Evolutionary conservation across 2,888 invertebrate species (phyloP).

Genomic region (Eudemis profundana): DNA sequence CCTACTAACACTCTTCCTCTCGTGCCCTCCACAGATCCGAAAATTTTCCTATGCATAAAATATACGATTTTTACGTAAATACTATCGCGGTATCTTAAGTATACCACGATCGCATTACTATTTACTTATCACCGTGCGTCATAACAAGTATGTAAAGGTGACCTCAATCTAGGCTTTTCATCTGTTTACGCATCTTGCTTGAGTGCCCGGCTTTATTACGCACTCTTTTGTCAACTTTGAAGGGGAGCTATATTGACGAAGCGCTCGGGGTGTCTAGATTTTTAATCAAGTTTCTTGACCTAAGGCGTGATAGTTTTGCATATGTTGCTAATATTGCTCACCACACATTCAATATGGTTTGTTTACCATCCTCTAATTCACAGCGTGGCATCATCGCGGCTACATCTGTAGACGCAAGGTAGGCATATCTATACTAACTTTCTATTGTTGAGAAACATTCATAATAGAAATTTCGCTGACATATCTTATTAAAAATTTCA

Average conservation of each 20-base stretch:
- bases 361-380: no score
- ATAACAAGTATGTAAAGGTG: slow-evolving; percentile 23
- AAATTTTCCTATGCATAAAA: no score
- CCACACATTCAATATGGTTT: no score
- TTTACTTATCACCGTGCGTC: slow-evolving; percentile 18
- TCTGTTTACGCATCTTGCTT: slow-evolving; percentile 18
- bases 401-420: no score
- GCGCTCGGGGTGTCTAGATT: slow-evolving; percentile 14
- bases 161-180: slow-evolving; percentile 24
- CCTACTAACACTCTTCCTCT: no score
- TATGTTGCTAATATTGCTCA: no score
- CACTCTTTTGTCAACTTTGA: slow-evolving; percentile 25
- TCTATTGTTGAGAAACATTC: no score
- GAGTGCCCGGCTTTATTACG: slow-evolving; percentile 12
- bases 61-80: not conserved
- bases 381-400: no score
- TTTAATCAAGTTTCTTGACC: slow-evolving; percentile 27
- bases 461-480: no score
- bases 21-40: no score
- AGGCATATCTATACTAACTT: no score
- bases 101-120: slow-evolving; percentile 16
- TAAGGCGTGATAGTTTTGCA: not conserved
- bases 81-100: slow-evolving; percentile 2
- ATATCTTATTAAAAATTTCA: no score
- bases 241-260: slow-evolving; percentile 2